Percentiles rank a stretch among this genome's conserved stretches.
Evolutionary conservation across 1,140 invertebrate genomes (phyloP).

Genomic region (Lithobius niger): DNA sequence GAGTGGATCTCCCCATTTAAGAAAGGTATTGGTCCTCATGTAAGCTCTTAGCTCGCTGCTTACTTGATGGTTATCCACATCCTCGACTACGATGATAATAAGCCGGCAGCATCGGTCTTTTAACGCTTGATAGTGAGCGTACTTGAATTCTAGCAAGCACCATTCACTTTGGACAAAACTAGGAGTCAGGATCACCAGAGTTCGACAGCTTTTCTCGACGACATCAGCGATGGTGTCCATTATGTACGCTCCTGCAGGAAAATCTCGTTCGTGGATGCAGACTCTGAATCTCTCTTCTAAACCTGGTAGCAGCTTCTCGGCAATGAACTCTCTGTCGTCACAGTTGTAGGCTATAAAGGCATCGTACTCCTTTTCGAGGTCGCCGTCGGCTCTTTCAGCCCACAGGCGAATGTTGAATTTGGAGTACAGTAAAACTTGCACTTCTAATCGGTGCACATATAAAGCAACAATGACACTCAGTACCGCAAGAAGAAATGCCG

Average conservation of each 20-base stretch:
- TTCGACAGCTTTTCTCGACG: constrained; percentile 60
- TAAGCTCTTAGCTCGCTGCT: constrained; percentile 62
- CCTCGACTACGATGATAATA: constrained; percentile 63
- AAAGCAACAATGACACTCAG: too few species aligned
- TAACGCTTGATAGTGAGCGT: constrained; percentile 60
- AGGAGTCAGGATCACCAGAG: constrained; percentile 65
- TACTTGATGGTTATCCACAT: constrained; percentile 47
- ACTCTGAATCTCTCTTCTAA: constrained; percentile 38
- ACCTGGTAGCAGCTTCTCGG: constrained; percentile 46
- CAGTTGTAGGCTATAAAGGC: constrained; percentile 78
- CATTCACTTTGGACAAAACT: constrained; percentile 70
- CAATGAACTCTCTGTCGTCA: constrained; percentile 56
- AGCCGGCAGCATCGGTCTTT: constrained; percentile 53
- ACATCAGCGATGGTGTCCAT: constrained; percentile 61
- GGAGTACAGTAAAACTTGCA: constrained; percentile 53
- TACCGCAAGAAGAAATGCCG: too few species aligned
- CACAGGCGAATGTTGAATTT: constrained; percentile 46
- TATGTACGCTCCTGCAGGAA: constrained; percentile 54
- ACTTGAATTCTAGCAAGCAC: constrained; percentile 69
- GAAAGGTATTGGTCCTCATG: constrained; percentile 68
- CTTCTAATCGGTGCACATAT: constrained; percentile 42
- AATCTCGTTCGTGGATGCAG: constrained; percentile 71
- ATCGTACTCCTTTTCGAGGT: constrained; percentile 64
- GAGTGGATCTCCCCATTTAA: constrained; percentile 69
- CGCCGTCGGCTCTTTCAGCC: constrained; percentile 49